A percentile compares a stretch with the other conserved stretches of the same genome.
phyloP scores from a whole-genome alignment of 1,140 invertebrate genomes.

The Pseudoatta argentina region DNA sequence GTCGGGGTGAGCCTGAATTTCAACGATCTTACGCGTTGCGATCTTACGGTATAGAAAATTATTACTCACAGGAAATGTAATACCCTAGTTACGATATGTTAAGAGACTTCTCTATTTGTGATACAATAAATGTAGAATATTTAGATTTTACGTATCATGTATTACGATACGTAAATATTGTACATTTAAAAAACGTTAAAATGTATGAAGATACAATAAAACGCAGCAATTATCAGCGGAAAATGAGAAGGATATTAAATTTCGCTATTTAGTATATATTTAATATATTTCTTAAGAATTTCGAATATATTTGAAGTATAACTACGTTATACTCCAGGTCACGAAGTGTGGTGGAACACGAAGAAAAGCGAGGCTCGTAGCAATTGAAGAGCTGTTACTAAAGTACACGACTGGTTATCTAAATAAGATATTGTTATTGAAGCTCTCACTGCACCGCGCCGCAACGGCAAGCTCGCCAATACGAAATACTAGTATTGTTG shows the following conservation, averaged over 20 bases:
- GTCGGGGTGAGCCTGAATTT: background rate
- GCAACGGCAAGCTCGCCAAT: slow-evolving; percentile 16
- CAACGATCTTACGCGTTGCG: background rate
- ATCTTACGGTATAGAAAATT: background rate
- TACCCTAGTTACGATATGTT: background rate
- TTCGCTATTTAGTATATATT: slow-evolving; percentile 1
- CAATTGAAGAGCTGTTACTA: slow-evolving; percentile 51
- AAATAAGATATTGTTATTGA: slow-evolving; percentile 60
- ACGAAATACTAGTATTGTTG: slow-evolving; percentile 29
- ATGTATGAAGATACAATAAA: background rate
- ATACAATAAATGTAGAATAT: background rate
- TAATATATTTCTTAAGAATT: slow-evolving; percentile 21
- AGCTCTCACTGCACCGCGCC: slow-evolving; percentile 11
- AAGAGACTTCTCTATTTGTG: background rate
- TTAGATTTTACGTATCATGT: too few species aligned
- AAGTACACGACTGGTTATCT: slow-evolving; percentile 54
- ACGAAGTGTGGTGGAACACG: background rate
- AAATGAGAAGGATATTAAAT: slow-evolving; percentile 40
- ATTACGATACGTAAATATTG: background rate
- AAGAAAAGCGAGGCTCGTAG: slow-evolving; percentile 31
- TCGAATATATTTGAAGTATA: background rate
- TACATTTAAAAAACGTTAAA: background rate
- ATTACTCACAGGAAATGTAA: background rate
- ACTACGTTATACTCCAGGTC: slow-evolving; percentile 7
- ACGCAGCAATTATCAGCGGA: background rate